Percentiles rank a stretch among this genome's conserved stretches.
Conservation (phyloP, 2,113 vertebrate genomes). For the Bambusicola thoracicus region DNA sequence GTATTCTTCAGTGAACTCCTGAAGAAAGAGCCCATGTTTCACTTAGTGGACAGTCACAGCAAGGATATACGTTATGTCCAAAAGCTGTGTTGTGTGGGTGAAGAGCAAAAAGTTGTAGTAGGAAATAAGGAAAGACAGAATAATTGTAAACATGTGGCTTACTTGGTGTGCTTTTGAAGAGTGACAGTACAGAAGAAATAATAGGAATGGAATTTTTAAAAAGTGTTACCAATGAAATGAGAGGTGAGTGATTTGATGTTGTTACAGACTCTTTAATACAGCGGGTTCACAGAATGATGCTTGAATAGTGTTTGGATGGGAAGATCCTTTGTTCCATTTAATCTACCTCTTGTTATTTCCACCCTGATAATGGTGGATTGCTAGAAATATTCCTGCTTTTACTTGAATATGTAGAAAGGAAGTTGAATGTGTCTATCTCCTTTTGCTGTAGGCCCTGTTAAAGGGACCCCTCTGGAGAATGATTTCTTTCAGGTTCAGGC, state of each 20-base stretch:
- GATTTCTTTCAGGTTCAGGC: constrained; percentile 17
- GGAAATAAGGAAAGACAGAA: not conserved
- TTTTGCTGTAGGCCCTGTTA: constrained; percentile 22
- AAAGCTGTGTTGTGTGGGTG: not conserved
- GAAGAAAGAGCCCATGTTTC: not conserved
- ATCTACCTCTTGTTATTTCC: not conserved
- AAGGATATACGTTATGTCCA: not conserved
- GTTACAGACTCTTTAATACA: not conserved
- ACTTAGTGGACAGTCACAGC: not conserved
- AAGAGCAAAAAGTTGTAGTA: not conserved
- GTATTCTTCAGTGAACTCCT: not conserved
- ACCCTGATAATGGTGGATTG: not conserved
- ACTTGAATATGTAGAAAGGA: not conserved
- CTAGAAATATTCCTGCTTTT: not conserved
- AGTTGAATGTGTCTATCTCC: not conserved
- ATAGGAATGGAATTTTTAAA: not conserved
- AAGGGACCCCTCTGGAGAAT: not conserved
- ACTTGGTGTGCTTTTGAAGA: not conserved
- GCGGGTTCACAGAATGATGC: not conserved
- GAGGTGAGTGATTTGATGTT: not conserved
- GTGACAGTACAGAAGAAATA: not conserved
- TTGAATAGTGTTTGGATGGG: not conserved
- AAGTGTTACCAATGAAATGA: not conserved
- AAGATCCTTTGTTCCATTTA: not conserved
- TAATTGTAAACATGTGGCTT: not conserved